phyloP scores from a whole-genome alignment of 2,113 vertebrate species.

The Chloropsis hardwickii region DNA sequence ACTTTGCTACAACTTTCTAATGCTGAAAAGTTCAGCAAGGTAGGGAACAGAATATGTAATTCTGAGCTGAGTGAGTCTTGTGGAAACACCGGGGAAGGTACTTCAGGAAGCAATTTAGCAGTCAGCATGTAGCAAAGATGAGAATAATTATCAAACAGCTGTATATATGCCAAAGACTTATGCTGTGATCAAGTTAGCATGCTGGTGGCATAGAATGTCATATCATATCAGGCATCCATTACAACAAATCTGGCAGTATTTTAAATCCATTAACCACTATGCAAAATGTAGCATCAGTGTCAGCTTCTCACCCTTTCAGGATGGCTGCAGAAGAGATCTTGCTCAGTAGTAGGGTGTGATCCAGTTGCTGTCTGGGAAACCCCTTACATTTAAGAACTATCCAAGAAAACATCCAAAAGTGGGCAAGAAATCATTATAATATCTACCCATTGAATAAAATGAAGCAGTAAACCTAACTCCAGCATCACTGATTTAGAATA shows the following conservation, averaged over 20 bases:
- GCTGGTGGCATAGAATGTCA: neutral
- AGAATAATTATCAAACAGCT: neutral
- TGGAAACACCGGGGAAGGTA: conserved; percentile 7
- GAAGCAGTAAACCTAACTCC: neutral
- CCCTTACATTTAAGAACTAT: neutral
- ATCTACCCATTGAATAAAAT: neutral
- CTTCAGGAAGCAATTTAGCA: conserved; percentile 12
- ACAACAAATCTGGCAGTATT: neutral
- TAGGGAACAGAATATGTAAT: neutral
- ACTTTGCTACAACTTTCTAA: neutral
- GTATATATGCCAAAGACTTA: neutral
- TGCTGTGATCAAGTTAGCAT: neutral
- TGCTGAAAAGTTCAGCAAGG: neutral
- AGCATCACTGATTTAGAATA: neutral
- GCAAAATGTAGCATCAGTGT: neutral
- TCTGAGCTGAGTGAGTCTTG: neutral
- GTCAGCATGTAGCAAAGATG: neutral
- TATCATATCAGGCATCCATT: neutral
- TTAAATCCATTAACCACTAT: neutral
- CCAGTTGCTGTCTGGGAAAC: neutral
- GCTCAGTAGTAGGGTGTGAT: neutral
- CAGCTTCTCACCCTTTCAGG: neutral
- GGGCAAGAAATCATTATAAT: neutral
- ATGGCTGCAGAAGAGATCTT: neutral
- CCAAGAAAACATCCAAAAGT: neutral